phyloP scores from a whole-genome alignment of 2,888 invertebrate genomes.

The Thyatira batis region DNA sequence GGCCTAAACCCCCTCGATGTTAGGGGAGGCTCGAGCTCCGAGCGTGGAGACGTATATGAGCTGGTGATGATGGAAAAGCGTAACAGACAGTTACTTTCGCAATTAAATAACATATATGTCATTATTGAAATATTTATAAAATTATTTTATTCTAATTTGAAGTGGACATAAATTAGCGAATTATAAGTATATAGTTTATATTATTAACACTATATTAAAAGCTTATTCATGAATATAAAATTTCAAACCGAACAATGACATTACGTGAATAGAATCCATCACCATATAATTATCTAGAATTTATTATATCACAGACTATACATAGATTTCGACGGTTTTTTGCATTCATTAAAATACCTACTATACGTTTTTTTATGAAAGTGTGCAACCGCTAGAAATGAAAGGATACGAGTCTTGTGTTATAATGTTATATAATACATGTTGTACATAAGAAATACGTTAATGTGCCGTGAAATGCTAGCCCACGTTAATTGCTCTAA shows the following conservation, averaged over 20 bases:
- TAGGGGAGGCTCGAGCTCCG: too few species aligned
- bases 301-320: not conserved
- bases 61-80: too few species aligned
- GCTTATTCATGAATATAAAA: too few species aligned
- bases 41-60: too few species aligned
- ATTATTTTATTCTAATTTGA: too few species aligned
- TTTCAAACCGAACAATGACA: not conserved
- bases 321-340: not conserved
- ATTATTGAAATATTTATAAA: too few species aligned
- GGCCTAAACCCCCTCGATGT: too few species aligned
- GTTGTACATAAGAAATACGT: not conserved
- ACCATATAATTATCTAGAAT: not conserved
- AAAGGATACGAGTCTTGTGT: not conserved
- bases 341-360: not conserved
- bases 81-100: too few species aligned
- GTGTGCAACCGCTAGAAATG: not conserved
- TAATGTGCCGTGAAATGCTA: not conserved
- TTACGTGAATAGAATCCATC: not conserved
- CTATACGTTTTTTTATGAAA: not conserved
- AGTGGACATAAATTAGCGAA: too few species aligned
- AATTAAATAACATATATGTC: too few species aligned
- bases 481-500: not conserved
- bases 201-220: too few species aligned
- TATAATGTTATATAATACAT: not conserved
- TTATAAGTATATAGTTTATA: too few species aligned